phyloP scores from a whole-genome alignment of 2,113 vertebrate genomes.

The Protomyctophum bolini region DNA sequence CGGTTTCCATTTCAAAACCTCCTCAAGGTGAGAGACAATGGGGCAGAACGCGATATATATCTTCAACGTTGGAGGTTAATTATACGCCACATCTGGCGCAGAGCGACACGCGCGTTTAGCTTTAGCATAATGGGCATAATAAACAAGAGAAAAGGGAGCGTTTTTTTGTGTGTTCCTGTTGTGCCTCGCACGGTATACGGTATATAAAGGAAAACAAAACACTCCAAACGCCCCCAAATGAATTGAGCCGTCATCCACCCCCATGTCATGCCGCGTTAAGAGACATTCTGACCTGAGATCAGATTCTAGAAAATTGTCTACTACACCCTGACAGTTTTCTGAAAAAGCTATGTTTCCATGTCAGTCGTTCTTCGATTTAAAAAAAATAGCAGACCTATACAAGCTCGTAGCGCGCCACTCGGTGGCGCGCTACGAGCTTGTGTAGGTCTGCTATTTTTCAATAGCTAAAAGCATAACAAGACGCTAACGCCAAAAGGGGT shows the following conservation, averaged over 20 bases:
- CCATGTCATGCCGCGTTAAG: conserved; percentile 69
- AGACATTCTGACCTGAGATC: too few relatives aligned
- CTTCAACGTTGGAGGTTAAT: conserved; percentile 65
- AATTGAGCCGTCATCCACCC: conserved; percentile 63
- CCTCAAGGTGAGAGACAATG: conserved; percentile 68
- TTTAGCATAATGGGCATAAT: conserved; percentile 69
- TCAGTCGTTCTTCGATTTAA: too few relatives aligned
- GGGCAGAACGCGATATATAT: conserved; percentile 50
- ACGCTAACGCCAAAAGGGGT: too few relatives aligned
- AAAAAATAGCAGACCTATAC: too few relatives aligned
- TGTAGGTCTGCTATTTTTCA: too few relatives aligned
- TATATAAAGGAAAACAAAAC: conserved; percentile 10
- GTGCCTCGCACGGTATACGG: conserved; percentile 12
- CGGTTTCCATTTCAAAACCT: conserved; percentile 52
- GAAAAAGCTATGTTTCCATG: too few relatives aligned
- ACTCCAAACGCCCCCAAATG: conserved; percentile 11
- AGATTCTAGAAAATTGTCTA: too few relatives aligned
- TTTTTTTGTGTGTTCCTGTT: conserved; percentile 25
- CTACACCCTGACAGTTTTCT: too few relatives aligned
- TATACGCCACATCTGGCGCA: conserved; percentile 72
- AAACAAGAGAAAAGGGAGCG: conserved; percentile 51
- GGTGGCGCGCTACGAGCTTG: too few relatives aligned
- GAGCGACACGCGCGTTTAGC: conserved; percentile 36
- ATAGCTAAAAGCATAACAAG: too few relatives aligned
- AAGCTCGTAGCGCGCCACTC: too few relatives aligned